These are phyloP conservation scores for Struthidea cinerea DNA, from an alignment of 2,113 vertebrate species.

Conservation along the genomic window DNA sequence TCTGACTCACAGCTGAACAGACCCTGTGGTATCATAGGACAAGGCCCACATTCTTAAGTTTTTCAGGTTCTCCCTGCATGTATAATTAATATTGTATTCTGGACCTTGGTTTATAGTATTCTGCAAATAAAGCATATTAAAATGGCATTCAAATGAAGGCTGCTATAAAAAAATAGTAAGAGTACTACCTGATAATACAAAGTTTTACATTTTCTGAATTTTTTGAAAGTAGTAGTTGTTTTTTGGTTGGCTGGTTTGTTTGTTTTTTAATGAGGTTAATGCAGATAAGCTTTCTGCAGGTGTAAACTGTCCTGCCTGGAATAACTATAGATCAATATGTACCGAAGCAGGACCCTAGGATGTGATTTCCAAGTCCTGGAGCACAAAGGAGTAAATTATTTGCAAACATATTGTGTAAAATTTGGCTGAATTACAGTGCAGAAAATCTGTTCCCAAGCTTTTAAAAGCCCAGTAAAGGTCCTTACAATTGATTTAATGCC, in stretches of 20 bases:
- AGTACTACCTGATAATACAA: background rate
- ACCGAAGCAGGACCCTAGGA: background rate
- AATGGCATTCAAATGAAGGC: background rate
- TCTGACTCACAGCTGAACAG: background rate
- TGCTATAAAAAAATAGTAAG: background rate
- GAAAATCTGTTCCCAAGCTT: background rate
- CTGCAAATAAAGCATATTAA: background rate
- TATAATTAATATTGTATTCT: background rate
- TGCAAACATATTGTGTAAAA: background rate
- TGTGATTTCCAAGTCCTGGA: background rate
- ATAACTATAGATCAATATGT: background rate
- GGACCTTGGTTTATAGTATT: background rate
- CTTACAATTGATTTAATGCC: background rate
- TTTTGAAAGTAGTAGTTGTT: background rate
- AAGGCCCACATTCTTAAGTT: background rate
- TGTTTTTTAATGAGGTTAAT: background rate
- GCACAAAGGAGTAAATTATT: background rate
- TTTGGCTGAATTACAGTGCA: background rate
- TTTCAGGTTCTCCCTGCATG: background rate
- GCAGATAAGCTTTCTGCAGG: background rate
- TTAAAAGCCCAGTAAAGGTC: background rate
- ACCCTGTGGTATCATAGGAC: background rate
- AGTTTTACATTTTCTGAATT: background rate
- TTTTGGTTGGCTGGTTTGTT: accelerated
- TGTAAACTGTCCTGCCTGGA: background rate